A percentile compares a stretch with the other conserved stretches of the same genome.
Evolutionary conservation across 2,888 invertebrate species (phyloP).

Genomic region (Bellardia bayeri): DNA sequence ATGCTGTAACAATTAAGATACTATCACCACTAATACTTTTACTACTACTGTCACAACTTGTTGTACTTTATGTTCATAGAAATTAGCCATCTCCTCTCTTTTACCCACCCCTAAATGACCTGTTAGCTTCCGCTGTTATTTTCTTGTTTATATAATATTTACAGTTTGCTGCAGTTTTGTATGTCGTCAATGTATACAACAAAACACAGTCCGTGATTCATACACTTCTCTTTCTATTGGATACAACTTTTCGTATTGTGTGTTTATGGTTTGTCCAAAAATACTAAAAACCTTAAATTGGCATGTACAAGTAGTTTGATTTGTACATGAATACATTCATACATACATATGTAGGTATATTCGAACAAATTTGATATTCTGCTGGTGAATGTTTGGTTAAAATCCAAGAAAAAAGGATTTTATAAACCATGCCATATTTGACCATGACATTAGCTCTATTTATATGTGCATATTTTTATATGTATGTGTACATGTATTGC

Average conservation of each 20-base stretch:
- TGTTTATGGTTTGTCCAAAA: constrained; percentile 52
- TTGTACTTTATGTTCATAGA: constrained; percentile 54
- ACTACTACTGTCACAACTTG: constrained; percentile 57
- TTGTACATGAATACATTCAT: constrained; percentile 43
- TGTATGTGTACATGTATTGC: constrained; percentile 17
- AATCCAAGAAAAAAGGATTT: constrained; percentile 39
- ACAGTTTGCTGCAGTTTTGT: constrained; percentile 47
- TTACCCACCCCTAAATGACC: neutral
- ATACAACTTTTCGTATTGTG: constrained; percentile 1
- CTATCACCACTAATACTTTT: constrained; percentile 20
- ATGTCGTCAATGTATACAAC: constrained; percentile 49
- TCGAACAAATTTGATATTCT: constrained; percentile 54
- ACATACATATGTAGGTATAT: constrained; percentile 24
- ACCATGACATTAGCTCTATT: constrained; percentile 70
- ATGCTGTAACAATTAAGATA: constrained; percentile 21
- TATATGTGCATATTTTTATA: constrained; percentile 10
- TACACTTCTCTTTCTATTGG: constrained; percentile 37
- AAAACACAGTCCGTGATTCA: constrained; percentile 64
- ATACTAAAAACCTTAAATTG: constrained; percentile 43
- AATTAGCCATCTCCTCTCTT: constrained; percentile 28
- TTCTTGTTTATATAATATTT: constrained; percentile 34
- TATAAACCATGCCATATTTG: constrained; percentile 62
- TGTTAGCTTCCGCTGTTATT: neutral
- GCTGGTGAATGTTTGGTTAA: constrained; percentile 50
- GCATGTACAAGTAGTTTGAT: constrained; percentile 44